Conservation (phyloP, 2,113 vertebrate genomes). For the Suricata suricatta region DNA sequence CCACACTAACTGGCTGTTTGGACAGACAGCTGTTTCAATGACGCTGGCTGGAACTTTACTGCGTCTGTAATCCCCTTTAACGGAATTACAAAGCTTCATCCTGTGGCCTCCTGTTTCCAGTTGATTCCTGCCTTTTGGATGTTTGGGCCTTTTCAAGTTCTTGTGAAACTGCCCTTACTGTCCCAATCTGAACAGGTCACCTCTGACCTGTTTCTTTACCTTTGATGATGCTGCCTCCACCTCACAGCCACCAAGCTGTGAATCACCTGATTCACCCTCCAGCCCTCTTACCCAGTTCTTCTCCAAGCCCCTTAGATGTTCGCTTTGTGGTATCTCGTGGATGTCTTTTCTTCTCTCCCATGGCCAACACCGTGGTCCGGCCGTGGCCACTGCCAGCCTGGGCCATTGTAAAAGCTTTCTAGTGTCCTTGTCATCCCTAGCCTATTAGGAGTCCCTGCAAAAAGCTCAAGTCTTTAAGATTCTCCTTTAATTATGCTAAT, state of each 20-base stretch:
- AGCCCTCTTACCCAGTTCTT: not conserved
- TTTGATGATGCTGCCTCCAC: not conserved
- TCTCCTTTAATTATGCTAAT: slow-evolving; percentile 64
- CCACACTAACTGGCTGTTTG: not conserved
- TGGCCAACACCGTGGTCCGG: not conserved
- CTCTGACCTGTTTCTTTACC: not conserved
- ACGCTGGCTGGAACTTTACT: not conserved
- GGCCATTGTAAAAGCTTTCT: not conserved
- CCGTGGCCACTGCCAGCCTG: not conserved
- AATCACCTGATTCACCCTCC: not conserved
- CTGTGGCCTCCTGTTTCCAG: not conserved
- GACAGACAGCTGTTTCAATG: not conserved
- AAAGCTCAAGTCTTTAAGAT: slow-evolving; percentile 56
- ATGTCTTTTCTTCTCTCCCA: not conserved
- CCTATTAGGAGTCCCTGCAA: not conserved
- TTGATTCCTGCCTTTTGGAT: not conserved
- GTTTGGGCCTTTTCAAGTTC: not conserved
- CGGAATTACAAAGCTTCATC: not conserved
- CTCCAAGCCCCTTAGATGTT: not conserved
- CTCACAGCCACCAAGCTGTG: not conserved
- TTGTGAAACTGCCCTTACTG: not conserved
- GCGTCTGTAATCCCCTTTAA: not conserved
- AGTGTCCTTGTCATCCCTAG: not conserved
- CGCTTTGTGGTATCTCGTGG: not conserved
- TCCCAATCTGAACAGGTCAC: not conserved